phyloP scores from a whole-genome alignment of 2,888 invertebrate genomes.

The Apodemia zela region DNA sequence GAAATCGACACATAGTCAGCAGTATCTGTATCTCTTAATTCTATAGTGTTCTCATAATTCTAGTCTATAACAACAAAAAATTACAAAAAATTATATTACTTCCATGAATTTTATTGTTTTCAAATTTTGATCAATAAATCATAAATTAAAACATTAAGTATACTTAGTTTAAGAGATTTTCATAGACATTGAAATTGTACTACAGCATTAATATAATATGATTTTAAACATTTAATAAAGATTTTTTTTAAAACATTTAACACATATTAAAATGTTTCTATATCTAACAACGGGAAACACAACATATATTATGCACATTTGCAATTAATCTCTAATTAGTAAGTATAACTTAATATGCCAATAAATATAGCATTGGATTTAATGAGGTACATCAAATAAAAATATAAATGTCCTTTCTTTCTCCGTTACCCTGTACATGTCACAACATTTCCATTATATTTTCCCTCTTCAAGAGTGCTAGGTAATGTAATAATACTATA shows the following conservation, averaged over 20 bases:
- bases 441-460: constrained; percentile 55
- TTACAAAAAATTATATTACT: too few species aligned
- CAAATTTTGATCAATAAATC: constrained; percentile 50
- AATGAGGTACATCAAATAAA: constrained; percentile 41
- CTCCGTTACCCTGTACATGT: constrained; percentile 71
- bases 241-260: constrained; percentile 66
- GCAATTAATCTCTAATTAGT: constrained; percentile 21
- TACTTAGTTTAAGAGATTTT: constrained; percentile 49
- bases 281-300: constrained; percentile 57
- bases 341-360: background rate
- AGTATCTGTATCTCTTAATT: too few species aligned
- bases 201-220: constrained; percentile 61
- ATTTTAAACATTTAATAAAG: constrained; percentile 50
- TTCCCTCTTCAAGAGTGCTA: constrained; percentile 46
- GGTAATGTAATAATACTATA: constrained; percentile 68
- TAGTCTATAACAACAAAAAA: too few species aligned
- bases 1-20: too few species aligned
- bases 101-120: constrained; percentile 58
- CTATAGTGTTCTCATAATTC: too few species aligned
- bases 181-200: constrained; percentile 57
- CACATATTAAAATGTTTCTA: constrained; percentile 55
- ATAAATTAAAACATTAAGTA: constrained; percentile 58
- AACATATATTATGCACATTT: constrained; percentile 42
- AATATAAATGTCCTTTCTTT: constrained; percentile 39
- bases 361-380: constrained; percentile 34